Base-by-base conservation (phyloP, 2,797 vertebrate genomes). In the Prionace glauca region DNA sequence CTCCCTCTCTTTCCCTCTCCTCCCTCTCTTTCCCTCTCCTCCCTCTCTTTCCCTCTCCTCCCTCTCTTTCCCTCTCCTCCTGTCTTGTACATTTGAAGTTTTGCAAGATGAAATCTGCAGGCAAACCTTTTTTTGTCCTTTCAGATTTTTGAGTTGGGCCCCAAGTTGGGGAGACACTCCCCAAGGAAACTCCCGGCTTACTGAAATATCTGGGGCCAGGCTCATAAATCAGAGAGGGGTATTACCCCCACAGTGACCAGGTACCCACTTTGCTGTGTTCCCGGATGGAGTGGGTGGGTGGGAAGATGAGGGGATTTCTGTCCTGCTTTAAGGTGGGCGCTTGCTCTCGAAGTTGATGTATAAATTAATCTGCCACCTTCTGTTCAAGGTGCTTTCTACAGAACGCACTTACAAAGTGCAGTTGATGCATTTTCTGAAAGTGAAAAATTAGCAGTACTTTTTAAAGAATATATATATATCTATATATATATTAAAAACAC, bases 241-340 rank as follows among this genome's bases (percentile, higher is more conserved):
- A 32, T 29, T 90, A 2, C 20, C 24, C 84, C n/a, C n/a, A 24
- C 62, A 11, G 8, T 41, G 60, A n/a, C 18, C 90, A 18, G n/a
- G 62, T 18, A 29, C 16, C 60, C 74, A 96, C 96, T 22, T 14
- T 36, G 24, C 0, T 97, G 96, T 67, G 96, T 65, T 9, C 86
- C 96, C 12, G 22, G 84, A 0, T 96, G 96, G 0, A 97, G 32
- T 26, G 91, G 96, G 0, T 84, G 72, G 22, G 67, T 8, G 72
- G 96, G 12, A 96, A 97, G 97, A 95, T 96, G 87, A 67, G 12
- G 97, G 67, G 95, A 77, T n/a, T 96, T 67, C 97, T 81, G 20
- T 67, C n/a, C 90, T 67, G 18, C 67, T 62, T 91, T 41, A 36
- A 36, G 56, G 56, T 90, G 60, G 56, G 20, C 69, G 20, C 62